A percentile compares a stretch with the other conserved stretches of the same genome.
phyloP scores from a whole-genome alignment of 2,888 invertebrate genomes.

The Dendrolimus pini region DNA sequence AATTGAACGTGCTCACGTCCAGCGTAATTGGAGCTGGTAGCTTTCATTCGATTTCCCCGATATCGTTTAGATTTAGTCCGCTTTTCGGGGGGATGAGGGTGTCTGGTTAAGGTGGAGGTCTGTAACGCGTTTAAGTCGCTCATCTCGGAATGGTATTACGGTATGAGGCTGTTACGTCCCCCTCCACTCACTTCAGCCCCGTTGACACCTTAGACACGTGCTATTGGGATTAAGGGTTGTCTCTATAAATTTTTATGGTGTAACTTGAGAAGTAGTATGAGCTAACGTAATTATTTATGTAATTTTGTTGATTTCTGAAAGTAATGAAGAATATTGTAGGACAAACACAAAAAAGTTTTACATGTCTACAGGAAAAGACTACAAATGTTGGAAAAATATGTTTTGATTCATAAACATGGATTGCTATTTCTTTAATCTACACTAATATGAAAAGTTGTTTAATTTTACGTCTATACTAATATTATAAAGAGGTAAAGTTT shows the following conservation, averaged over 20 bases:
- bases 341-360: too few species aligned
- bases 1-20: constrained; percentile 48
- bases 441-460: too few species aligned
- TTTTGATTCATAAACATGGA: too few species aligned
- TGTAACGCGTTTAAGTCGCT: constrained; percentile 70
- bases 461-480: too few species aligned
- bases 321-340: too few species aligned
- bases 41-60: constrained; percentile 25
- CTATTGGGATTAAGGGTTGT: constrained; percentile 54
- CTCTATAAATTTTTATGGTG: constrained; percentile 22
- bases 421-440: too few species aligned
- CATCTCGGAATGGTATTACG: constrained; percentile 74
- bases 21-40: constrained; percentile 31
- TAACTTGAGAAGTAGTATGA: constrained; percentile 12
- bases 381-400: too few species aligned
- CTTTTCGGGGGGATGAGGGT: constrained; percentile 18
- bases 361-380: too few species aligned
- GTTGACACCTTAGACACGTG: constrained; percentile 44
- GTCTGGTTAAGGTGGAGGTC: constrained; percentile 41
- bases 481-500: too few species aligned
- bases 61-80: constrained; percentile 15
- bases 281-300: background rate
- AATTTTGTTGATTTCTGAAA: background rate
- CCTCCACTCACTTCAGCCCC: constrained; percentile 27
- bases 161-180: constrained; percentile 44